phyloP scores from a whole-genome alignment of 2,888 invertebrate species.

The Beris chalybata region DNA sequence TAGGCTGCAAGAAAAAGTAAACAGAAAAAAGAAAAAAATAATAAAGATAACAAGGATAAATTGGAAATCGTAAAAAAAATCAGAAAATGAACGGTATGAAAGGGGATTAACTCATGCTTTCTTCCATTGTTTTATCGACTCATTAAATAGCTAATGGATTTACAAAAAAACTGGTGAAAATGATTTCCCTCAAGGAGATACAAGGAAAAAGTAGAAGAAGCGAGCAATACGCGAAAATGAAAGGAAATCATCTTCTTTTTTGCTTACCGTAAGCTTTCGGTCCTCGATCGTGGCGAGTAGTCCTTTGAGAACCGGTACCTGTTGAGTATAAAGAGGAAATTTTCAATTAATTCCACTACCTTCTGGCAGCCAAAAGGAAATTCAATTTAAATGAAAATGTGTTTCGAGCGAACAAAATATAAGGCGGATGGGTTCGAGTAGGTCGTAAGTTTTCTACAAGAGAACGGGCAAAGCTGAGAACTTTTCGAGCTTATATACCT shows the following conservation, averaged over 20 bases:
- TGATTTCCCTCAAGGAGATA: neutral
- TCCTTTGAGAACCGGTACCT: constrained; percentile 15
- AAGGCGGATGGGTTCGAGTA: too few species aligned
- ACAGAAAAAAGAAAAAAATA: neutral
- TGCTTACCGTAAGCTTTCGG: constrained; percentile 15
- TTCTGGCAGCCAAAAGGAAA: constrained; percentile 7
- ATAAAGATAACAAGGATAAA: neutral
- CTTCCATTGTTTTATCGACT: too few species aligned
- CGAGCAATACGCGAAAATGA: neutral
- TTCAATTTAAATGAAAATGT: constrained; percentile 2
- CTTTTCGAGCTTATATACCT: too few species aligned
- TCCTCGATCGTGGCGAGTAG: constrained; percentile 9
- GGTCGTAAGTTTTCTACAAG: too few species aligned
- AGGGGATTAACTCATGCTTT: neutral
- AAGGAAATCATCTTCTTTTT: neutral
- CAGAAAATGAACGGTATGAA: neutral
- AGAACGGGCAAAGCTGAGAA: too few species aligned
- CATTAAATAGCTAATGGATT: too few species aligned
- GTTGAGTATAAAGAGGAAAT: constrained; percentile 4
- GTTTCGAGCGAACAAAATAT: too few species aligned
- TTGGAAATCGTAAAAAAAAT: neutral
- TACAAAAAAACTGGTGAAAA: too few species aligned
- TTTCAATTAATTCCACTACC: constrained; percentile 18
- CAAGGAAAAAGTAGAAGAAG: neutral
- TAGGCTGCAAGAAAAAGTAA: constrained; percentile 4